A percentile compares a stretch with the other conserved stretches of the same genome.
phyloP scores from a whole-genome alignment of 1,140 invertebrate genomes.

The Pinna nobilis region DNA sequence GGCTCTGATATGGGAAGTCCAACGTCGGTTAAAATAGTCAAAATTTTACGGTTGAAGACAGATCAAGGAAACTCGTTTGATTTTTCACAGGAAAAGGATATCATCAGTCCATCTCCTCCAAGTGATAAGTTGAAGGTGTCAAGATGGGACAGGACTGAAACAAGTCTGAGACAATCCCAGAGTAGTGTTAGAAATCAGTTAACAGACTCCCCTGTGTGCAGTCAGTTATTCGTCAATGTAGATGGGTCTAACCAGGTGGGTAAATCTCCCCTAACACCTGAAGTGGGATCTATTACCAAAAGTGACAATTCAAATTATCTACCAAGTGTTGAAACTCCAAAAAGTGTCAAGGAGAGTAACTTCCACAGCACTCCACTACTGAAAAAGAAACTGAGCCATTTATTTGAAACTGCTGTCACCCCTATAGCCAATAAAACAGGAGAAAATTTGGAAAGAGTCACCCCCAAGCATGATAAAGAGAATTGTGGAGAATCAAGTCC shows the following conservation, averaged over 20 bases:
- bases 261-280: not conserved
- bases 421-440: conserved; percentile 37
- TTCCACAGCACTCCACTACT: conserved; percentile 55
- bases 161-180: not conserved
- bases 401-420: conserved; percentile 51
- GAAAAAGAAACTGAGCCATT: conserved; percentile 26
- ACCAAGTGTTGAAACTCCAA: not conserved
- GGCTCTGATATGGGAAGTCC: not conserved
- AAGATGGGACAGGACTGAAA: no score
- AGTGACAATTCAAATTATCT: not conserved
- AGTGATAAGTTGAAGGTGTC: no score
- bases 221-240: not conserved
- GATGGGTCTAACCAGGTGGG: not conserved
- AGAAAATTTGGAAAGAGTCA: not conserved
- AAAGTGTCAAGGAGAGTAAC: not conserved
- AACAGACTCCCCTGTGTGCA: not conserved
- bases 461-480: no score
- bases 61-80: not conserved
- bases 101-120: conserved; percentile 32
- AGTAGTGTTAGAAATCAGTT: not conserved
- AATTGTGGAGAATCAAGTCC: not conserved
- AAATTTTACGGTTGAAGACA: not conserved
- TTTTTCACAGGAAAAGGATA: conserved; percentile 10
- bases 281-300: not conserved
- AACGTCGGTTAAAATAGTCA: no score